Evolutionary conservation across 64 coral and sea anemone genomes (phyloP), one percentile per base, ranked within the genome.

Genomic region (Dendrophyllia cribrosa): DNA sequence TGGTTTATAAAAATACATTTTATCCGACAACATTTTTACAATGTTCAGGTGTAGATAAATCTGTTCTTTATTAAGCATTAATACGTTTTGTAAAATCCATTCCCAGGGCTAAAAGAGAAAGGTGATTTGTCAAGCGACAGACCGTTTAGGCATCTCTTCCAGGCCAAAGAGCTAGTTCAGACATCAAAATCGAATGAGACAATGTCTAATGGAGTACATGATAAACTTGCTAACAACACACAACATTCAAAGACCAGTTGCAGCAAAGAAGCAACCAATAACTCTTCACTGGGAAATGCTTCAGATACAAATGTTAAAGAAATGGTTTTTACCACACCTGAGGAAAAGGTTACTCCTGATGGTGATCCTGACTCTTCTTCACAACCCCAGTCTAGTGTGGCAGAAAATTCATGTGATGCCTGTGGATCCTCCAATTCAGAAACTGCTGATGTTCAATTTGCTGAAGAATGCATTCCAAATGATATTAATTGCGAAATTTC

Each of bases 291-390:
- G 17, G 45, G n/a, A 23, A 22, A 9, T 77, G n/a, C 46, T 51
- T 44, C 52, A 3, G 20, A 22, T 59, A 24, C 17, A 68, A 67
- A 84, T 50, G 6, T 13, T 12, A 4, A 17, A 9, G 60, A 67
- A 50, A 16, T 14, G 75, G 45, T 56, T 58, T 11, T 22, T 70
- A 13, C 66, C 65, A 87, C 15, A 73, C 66, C 69, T 34, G 66
- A 73, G 3, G 70, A 74, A 74, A 87, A 87, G 24, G 14, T 87
- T 43, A n/a, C 25, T 59, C 23, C 67, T 58, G 51, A 74, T 87
- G 80, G 62, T 4, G 44, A 21, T 14, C 9, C 45, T 50, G 55
- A 79, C 3, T 15, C 21, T 34, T 13, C 19, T 60, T 14, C 9
- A 19, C 26, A n/a, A 58, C 11, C 20, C 8, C 8, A 58, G 9